These are phyloP conservation scores for Yponomeuta plumbellus DNA, from an alignment of 2,888 invertebrate species.

Conservation along the genomic window DNA sequence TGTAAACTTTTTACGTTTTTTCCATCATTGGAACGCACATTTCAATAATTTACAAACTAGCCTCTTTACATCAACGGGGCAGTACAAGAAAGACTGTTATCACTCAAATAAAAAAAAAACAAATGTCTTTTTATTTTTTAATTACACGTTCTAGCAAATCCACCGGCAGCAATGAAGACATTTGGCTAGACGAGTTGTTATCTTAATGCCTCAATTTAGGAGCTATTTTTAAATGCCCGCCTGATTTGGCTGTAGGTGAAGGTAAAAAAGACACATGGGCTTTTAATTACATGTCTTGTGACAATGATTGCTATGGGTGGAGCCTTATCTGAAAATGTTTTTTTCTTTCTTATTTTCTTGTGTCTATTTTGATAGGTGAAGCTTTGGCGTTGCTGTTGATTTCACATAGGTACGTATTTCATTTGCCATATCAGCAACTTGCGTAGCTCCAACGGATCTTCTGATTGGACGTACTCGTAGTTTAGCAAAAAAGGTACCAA, in stretches of 20 bases:
- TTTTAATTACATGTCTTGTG: slow-evolving; percentile 30
- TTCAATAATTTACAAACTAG: background rate
- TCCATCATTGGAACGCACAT: background rate
- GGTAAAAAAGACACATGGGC: slow-evolving; percentile 6
- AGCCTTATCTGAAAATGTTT: background rate
- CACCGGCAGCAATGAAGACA: slow-evolving; percentile 4
- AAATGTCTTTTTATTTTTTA: slow-evolving; percentile 36
- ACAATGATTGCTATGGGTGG: slow-evolving; percentile 48
- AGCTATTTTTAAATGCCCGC: slow-evolving; percentile 10
- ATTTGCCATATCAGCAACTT: background rate
- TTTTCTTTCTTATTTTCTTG: background rate
- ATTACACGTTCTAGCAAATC: slow-evolving; percentile 33
- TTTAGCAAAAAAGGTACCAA: too few species aligned
- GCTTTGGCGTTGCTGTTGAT: background rate
- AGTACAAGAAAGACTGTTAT: slow-evolving; percentile 25
- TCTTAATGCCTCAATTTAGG: background rate
- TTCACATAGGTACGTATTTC: background rate
- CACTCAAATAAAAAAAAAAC: slow-evolving; percentile 41
- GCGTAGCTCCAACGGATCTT: too few species aligned
- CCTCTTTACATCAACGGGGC: background rate
- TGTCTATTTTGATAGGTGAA: slow-evolving; percentile 27
- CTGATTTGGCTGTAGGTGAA: slow-evolving; percentile 6
- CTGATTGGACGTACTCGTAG: too few species aligned
- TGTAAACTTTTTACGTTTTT: too few species aligned
- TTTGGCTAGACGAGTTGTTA: background rate